Percentiles rank a stretch among this genome's conserved stretches.
These are phyloP conservation scores for Aproaerema taeniolella DNA, from an alignment of 2,888 invertebrate genomes.

Conservation along the genomic window DNA sequence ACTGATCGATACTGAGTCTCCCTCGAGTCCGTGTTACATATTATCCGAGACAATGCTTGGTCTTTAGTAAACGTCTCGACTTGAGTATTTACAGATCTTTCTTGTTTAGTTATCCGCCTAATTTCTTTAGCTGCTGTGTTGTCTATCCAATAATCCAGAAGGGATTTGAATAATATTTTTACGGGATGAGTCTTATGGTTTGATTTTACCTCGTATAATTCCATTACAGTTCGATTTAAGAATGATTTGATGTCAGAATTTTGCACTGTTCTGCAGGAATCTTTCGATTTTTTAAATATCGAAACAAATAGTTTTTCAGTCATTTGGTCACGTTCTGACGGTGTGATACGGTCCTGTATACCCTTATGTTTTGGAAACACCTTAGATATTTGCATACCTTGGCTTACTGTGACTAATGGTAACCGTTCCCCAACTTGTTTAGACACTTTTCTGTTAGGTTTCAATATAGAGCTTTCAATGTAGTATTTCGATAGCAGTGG, in stretches of 20 bases:
- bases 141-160: slow-evolving; percentile 57
- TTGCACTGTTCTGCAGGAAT: no score
- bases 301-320: slow-evolving; percentile 46
- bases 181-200: slow-evolving; percentile 39
- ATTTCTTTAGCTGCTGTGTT: slow-evolving; percentile 41
- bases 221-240: slow-evolving; percentile 45
- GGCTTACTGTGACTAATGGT: no score
- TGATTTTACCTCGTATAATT: slow-evolving; percentile 43
- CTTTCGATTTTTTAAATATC: no score
- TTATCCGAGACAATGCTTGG: no score
- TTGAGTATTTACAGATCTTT: slow-evolving; percentile 17
- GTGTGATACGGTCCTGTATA: slow-evolving; percentile 34
- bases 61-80: slow-evolving; percentile 14
- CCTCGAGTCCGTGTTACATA: no score
- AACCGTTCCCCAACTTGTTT: no score
- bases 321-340: slow-evolving; percentile 41
- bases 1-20: no score
- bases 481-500: no score
- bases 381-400: no score
- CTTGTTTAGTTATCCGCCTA: slow-evolving; percentile 27
- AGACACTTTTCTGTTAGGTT: no score
- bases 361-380: no score
- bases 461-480: no score
- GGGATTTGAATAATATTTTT: slow-evolving; percentile 46
- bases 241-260: slow-evolving; percentile 30